A percentile compares a stretch with the other conserved stretches of the same genome.
Evolutionary conservation across 2,888 invertebrate genomes (phyloP).

Genomic region (Mesorhabditis spiculigera): DNA sequence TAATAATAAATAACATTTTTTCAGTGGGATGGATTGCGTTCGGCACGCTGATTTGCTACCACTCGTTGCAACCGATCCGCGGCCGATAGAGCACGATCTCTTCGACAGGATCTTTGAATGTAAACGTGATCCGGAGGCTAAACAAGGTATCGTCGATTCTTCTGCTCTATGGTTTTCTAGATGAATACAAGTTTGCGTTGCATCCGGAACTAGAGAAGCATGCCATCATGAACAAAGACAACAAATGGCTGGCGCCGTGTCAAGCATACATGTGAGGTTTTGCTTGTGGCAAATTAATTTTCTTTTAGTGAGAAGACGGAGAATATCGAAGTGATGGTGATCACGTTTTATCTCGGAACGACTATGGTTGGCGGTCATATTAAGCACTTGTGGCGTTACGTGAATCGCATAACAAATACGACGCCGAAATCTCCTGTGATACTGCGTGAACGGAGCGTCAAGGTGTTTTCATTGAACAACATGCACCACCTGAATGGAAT

Average conservation of each 20-base stretch:
- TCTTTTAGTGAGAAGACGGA: slow-evolving; percentile 90
- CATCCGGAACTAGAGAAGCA: slow-evolving; percentile 25
- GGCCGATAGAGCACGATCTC: slow-evolving; percentile 85
- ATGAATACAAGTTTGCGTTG: slow-evolving; percentile 17
- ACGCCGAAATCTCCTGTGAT: slow-evolving; percentile 32
- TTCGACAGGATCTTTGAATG: slow-evolving; percentile 64
- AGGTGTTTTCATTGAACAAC: slow-evolving; percentile 45
- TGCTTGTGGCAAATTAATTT: background rate
- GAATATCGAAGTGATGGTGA: slow-evolving; percentile 89
- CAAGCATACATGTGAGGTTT: slow-evolving; percentile 27
- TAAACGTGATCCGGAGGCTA: no score
- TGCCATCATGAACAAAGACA: slow-evolving; percentile 16
- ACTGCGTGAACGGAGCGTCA: slow-evolving; percentile 34
- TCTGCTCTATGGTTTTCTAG: background rate
- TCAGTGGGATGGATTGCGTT: slow-evolving; percentile 84
- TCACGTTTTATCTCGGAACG: slow-evolving; percentile 89
- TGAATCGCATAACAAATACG: slow-evolving; percentile 66
- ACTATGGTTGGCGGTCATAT: slow-evolving; percentile 49
- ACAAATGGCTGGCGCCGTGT: slow-evolving; percentile 41
- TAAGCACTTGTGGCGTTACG: slow-evolving; percentile 82
- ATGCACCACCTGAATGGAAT: slow-evolving; percentile 44
- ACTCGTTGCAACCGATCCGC: slow-evolving; percentile 78
- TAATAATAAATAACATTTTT: slow-evolving; percentile 24
- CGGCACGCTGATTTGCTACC: slow-evolving; percentile 96
- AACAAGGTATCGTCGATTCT: no score